phyloP scores from a whole-genome alignment of 2,113 vertebrate genomes.

The Fulmarus glacialis region DNA sequence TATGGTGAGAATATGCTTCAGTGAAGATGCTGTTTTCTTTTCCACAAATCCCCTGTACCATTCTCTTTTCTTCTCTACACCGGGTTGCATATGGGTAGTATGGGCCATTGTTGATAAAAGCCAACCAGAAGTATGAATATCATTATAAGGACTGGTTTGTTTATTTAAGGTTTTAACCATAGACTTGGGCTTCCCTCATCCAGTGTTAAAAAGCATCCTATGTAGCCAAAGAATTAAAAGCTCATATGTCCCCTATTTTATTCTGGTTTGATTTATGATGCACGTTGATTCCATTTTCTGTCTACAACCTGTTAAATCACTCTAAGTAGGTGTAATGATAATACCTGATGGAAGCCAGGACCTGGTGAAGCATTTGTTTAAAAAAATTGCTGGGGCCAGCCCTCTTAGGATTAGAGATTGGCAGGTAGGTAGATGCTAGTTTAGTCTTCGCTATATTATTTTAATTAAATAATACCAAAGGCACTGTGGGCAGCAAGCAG shows the following conservation, averaged over 20 bases:
- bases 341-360: neutral
- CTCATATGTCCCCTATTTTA: neutral
- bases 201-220: neutral
- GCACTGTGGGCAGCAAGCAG: neutral
- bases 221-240: neutral
- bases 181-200: neutral
- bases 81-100: neutral
- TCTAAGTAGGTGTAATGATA: neutral
- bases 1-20: neutral
- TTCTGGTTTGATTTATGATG: conserved; percentile 19
- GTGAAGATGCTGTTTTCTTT: neutral
- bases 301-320: neutral
- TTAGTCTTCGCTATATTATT: conserved; percentile 4
- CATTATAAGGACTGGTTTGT: neutral
- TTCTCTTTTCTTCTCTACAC: neutral
- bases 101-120: neutral
- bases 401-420: neutral
- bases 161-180: neutral
- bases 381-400: neutral
- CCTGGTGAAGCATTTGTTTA: neutral
- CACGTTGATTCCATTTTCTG: neutral
- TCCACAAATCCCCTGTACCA: neutral
- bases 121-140: neutral
- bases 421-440: neutral
- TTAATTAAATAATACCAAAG: neutral